A percentile compares a stretch with the other conserved stretches of the same genome.
phyloP scores from a whole-genome alignment of 2,113 vertebrate genomes.

The Emydura subglobosa region DNA sequence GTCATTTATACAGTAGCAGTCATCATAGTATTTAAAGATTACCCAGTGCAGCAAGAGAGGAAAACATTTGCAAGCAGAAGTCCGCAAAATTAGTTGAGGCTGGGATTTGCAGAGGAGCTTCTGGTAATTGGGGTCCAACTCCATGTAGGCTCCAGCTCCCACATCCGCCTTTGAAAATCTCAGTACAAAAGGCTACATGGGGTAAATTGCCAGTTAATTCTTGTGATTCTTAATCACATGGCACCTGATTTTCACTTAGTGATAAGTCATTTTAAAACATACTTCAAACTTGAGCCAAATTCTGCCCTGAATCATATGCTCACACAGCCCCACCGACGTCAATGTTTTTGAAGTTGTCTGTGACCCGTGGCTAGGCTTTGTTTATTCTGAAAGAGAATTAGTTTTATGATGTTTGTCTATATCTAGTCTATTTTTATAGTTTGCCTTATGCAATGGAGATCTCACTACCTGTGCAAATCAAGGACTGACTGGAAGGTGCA shows the following conservation, averaged over 20 bases:
- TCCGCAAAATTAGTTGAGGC: neutral
- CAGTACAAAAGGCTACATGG: neutral
- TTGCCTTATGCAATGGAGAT: neutral
- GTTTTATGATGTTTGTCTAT: neutral
- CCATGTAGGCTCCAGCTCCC: neutral
- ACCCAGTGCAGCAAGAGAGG: neutral
- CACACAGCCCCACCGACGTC: neutral
- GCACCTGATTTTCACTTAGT: neutral
- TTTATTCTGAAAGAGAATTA: fast-evolving
- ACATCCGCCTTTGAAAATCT: neutral
- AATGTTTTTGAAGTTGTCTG: neutral
- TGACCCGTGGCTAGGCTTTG: neutral
- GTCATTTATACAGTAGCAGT: neutral
- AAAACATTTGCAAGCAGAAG: conserved; percentile 12
- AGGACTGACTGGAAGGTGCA: neutral
- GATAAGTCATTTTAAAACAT: neutral
- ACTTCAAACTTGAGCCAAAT: neutral
- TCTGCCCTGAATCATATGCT: neutral
- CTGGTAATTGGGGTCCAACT: neutral
- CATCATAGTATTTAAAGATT: conserved; percentile 22
- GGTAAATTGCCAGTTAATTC: neutral
- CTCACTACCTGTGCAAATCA: neutral
- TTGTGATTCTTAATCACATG: neutral
- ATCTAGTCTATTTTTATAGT: neutral
- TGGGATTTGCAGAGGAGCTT: neutral